A percentile compares a stretch with the other conserved stretches of the same genome.
Evolutionary conservation across 2,113 vertebrate genomes (phyloP).

Genomic region (Porphyrio hochstetteri): DNA sequence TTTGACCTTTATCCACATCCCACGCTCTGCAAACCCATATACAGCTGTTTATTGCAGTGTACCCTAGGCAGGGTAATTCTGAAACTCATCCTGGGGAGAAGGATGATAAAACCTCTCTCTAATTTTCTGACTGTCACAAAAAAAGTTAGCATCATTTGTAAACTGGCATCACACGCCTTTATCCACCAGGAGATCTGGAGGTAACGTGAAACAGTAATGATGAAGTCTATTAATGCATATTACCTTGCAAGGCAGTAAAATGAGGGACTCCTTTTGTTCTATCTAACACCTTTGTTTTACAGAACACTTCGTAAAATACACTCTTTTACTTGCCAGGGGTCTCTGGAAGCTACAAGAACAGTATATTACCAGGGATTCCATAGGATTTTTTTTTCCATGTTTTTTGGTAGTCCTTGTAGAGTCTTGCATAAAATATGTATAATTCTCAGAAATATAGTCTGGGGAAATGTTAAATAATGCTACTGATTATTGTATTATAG

Average conservation of each 20-base stretch:
- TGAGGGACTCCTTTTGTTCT: not conserved
- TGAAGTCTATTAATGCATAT: not conserved
- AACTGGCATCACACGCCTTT: not conserved
- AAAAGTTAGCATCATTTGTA: not conserved
- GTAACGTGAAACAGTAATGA: not conserved
- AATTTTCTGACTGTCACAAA: not conserved
- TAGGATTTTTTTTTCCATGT: not conserved
- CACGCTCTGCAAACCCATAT: not conserved
- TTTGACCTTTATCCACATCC: not conserved
- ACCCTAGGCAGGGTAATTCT: not conserved
- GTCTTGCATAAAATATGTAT: not conserved
- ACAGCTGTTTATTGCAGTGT: not conserved
- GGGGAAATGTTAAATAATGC: slow-evolving; percentile 23
- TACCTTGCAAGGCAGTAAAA: not conserved
- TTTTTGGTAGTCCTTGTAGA: not conserved
- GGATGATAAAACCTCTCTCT: not conserved
- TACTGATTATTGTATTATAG: not conserved
- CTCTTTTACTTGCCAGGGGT: not conserved
- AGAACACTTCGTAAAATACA: not conserved
- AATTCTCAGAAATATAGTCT: not conserved
- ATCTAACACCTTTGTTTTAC: not conserved
- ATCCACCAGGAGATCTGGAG: not conserved
- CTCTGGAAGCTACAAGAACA: not conserved
- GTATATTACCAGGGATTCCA: not conserved
- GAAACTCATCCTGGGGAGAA: not conserved